Evolutionary conservation across 2,888 invertebrate species (phyloP), one percentile per base, ranked within the genome.

Genomic region (Danaus chrysippus): DNA sequence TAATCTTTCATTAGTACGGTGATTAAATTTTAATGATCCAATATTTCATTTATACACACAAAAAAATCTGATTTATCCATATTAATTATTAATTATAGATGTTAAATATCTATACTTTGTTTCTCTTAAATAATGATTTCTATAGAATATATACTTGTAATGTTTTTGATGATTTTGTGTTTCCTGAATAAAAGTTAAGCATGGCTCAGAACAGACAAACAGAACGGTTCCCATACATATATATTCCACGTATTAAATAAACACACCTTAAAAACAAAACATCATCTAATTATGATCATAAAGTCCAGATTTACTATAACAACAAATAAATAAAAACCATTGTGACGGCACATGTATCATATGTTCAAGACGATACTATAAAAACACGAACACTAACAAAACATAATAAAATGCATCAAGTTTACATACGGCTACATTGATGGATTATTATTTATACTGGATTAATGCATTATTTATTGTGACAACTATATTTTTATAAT

Each of bases 371-470:
- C 17, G 17, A 54, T 54, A 54, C 55, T 56, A 56, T 49, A 84
- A 85, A 81, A 76, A 69, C 63, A 65, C 58, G 58, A 41, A 57
- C 87, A 82, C 85, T 83, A 82, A 78, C 79, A 86, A 78, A 86
- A 86, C 85, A 85, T 84, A 82, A 84, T 85, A 86, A 86, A 85
- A 80, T 71, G 65, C 68, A 64, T 63, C 54, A 46, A 43, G 43
- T 56, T 64, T 64, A n/a, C n/a, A n/a, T 62, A 64, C 67, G 73
- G 65, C 53, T 69, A 71, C 71, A 73, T 72, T 73, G 68, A 69
- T 69, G 68, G 70, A 67, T 74, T 72, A 71, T 76, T 73, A 75
- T 68, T 75, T 63, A 64, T 61, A 43, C 6, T 43, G 41, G 62
- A 62, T 60, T 57, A 19, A 41, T 1, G 46, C 42, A 59, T 54